These are phyloP conservation scores for Bombycilla garrulus DNA, from an alignment of 2,113 vertebrate species.

Conservation along the genomic window DNA sequence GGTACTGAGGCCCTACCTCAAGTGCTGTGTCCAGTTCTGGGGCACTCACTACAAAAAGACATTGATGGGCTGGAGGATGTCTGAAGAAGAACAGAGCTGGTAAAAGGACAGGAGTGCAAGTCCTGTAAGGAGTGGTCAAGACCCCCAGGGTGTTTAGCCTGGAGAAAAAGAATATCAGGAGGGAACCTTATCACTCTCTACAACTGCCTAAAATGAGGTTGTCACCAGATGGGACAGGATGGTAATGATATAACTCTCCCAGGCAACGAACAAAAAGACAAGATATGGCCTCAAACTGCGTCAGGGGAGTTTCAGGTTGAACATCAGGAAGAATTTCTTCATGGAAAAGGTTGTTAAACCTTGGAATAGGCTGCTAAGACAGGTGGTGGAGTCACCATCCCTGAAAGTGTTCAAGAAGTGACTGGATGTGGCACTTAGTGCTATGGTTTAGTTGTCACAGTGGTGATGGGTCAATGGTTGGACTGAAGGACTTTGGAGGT, in stretches of 20 bases:
- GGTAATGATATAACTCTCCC: no score
- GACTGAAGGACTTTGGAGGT: background rate
- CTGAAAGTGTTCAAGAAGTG: background rate
- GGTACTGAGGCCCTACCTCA: background rate
- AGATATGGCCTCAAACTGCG: background rate
- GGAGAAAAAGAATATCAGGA: background rate
- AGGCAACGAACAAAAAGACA: background rate
- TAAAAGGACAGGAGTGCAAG: background rate
- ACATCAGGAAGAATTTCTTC: background rate
- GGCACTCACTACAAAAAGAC: background rate
- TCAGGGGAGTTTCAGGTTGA: background rate
- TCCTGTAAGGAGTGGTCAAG: background rate
- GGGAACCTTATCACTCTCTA: background rate
- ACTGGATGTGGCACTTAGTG: background rate
- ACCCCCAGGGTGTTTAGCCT: background rate
- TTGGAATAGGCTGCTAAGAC: background rate
- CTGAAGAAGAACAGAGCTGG: no score
- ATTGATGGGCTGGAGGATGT: no score
- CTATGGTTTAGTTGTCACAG: accelerated
- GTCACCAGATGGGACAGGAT: no score
- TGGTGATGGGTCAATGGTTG: background rate
- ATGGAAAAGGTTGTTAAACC: background rate
- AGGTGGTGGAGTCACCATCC: background rate
- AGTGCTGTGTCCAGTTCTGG: background rate
- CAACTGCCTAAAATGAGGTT: background rate